Evolutionary conservation across 1,140 invertebrate genomes (phyloP).

Genomic region (Drosophila leontia): DNA sequence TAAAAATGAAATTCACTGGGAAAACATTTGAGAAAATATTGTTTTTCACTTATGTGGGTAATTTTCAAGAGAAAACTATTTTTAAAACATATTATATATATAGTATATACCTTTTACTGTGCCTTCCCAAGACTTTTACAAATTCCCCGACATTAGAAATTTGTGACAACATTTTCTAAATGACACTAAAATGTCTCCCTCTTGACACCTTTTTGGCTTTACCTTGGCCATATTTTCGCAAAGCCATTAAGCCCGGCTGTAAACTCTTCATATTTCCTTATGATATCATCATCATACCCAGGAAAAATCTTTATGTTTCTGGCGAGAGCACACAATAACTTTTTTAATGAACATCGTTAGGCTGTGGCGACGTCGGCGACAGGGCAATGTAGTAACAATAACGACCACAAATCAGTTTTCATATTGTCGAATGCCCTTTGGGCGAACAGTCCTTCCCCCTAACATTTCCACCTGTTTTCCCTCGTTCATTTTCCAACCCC

Average conservation of each 20-base stretch:
- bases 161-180: neutral
- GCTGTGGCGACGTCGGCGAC: too few species aligned
- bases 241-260: conserved; percentile 29
- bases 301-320: conserved; percentile 27
- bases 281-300: conserved; percentile 8
- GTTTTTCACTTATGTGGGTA: neutral
- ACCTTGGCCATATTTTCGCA: conserved; percentile 6
- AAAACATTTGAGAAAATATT: neutral
- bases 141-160: neutral
- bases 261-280: conserved; percentile 43
- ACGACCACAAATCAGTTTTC: conserved; percentile 52
- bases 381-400: conserved; percentile 31
- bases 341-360: conserved; percentile 57
- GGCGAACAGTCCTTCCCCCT: neutral
- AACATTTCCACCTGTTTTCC: conserved; percentile 11
- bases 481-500: conserved; percentile 20
- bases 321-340: conserved; percentile 37
- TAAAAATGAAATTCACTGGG: neutral
- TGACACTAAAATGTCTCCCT: neutral
- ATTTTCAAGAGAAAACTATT: conserved; percentile 4
- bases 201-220: conserved; percentile 15
- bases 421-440: conserved; percentile 37
- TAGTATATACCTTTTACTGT: neutral
- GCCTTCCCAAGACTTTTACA: neutral
- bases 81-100: neutral